Base-by-base conservation (phyloP, 2,797 vertebrate species). In the Lagorchestes hirsutus region DNA sequence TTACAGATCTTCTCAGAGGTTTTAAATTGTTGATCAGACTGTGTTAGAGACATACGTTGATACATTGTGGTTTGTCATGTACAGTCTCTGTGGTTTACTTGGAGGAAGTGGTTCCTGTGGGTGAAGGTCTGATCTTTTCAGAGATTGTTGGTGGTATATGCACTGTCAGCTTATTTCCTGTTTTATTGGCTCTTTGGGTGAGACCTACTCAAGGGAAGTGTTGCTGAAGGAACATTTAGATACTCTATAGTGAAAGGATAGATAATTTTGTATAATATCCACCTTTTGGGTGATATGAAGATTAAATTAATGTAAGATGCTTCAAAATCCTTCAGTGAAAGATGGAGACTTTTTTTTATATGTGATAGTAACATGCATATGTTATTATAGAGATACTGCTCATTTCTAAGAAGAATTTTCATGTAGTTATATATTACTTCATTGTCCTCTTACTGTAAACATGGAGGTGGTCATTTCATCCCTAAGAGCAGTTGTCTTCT, bases 31-130 rank as follows among this genome's bases (percentile, higher is more conserved):
- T 95, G 96, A 5, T 96, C 93, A 91, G 93, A 50, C 54, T 90
- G 93, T 95, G 93, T 95, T 40, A 54, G 90, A 97, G 90, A 92
- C 95, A 93, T 62, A 54, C 24, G 11, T 90, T 82, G 97, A 50
- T 95, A 2, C 93, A 93, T 6, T 98, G 98, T 98, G 98, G 98
- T 98, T 98, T 98, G 97, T 97, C 90, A 92, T 96, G 94, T 93
- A 16, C 62, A 74, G 97, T 94, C 90, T 94, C 93, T 98, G 98
- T 55, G 98, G 98, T 98, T 97, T 97, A 55, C 10, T 95, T 54
- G 96, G 97, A 92, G 98, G 98, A 98, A 98, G 98, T 95, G 98
- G 98, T 98, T 98, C 95, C 55, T 99, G 98, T 95, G 98, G 98
- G 97, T 58, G 2, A 98, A 97, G 97, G 98, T 98, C 96, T 97